A percentile compares a stretch with the other conserved stretches of the same genome.
phyloP scores from a whole-genome alignment of 2,888 invertebrate species.

The Conops quadrifasciatus region DNA sequence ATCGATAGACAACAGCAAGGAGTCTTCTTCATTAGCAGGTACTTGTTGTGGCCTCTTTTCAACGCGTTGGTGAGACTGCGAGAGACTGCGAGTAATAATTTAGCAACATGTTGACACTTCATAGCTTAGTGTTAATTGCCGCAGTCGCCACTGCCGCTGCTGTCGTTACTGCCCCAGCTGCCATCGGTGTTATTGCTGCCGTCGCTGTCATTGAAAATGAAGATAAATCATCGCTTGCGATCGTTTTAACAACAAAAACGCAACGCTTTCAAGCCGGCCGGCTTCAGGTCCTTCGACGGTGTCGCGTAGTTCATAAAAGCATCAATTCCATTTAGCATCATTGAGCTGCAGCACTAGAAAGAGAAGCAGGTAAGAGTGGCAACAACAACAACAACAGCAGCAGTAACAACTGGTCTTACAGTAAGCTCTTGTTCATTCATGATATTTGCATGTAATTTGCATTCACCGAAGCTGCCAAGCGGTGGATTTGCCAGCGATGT shows the following conservation, averaged over 20 bases:
- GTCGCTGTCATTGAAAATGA: conserved; percentile 54
- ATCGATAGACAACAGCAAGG: no score
- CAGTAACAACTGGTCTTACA: no score
- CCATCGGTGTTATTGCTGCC: no score
- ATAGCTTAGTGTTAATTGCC: conserved; percentile 46
- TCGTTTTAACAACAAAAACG: conserved; percentile 46
- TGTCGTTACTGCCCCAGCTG: no score
- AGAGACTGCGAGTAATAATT: no score
- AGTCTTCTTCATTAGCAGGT: no score
- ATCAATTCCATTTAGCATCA: not conserved
- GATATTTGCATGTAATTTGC: conserved; percentile 32
- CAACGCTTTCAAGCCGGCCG: conserved; percentile 10
- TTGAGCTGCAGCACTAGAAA: no score
- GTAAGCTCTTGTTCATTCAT: conserved; percentile 26
- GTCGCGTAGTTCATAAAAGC: not conserved
- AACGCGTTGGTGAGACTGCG: no score
- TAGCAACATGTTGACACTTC: no score
- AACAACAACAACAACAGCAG: not conserved
- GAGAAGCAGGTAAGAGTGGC: not conserved
- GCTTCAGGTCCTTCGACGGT: not conserved
- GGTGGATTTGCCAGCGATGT: not conserved
- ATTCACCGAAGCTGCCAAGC: conserved; percentile 7
- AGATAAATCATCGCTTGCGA: conserved; percentile 59
- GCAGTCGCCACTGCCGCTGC: conserved; percentile 35
- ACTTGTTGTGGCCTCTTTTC: no score